These are phyloP conservation scores for Rafetus swinhoei DNA, from an alignment of 2,113 vertebrate genomes.

Conservation along the genomic window DNA sequence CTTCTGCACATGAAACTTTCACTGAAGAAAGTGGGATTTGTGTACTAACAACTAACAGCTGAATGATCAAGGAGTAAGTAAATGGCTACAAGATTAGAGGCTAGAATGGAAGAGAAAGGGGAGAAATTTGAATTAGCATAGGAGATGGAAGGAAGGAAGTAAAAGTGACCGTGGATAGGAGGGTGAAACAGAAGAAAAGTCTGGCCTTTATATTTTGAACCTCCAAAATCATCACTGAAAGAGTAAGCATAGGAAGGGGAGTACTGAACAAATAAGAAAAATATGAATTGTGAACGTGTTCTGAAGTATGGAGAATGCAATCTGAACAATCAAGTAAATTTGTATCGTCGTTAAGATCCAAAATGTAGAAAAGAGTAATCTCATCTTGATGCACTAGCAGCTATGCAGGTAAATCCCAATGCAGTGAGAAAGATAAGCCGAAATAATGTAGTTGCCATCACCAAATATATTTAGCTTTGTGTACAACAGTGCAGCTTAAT, in stretches of 20 bases:
- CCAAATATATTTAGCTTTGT: slow-evolving; percentile 65
- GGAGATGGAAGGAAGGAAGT: slow-evolving; percentile 20
- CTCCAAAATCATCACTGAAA: slow-evolving; percentile 16
- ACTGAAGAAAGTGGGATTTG: background rate
- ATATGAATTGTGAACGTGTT: slow-evolving; percentile 62
- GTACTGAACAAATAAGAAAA: slow-evolving; percentile 61
- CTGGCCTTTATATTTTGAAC: slow-evolving; percentile 31
- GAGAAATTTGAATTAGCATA: fast-evolving
- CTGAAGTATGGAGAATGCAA: slow-evolving; percentile 50
- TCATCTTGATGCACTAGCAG: slow-evolving; percentile 66
- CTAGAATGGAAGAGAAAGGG: background rate
- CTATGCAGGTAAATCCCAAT: slow-evolving; percentile 61
- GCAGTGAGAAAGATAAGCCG: slow-evolving; percentile 57
- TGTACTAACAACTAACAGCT: background rate
- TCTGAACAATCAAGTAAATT: slow-evolving; percentile 45
- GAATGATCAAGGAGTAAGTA: background rate
- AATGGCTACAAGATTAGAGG: fast-evolving
- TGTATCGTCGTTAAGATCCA: slow-evolving; percentile 58
- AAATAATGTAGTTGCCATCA: slow-evolving; percentile 64
- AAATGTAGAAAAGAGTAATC: slow-evolving; percentile 57
- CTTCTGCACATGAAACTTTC: slow-evolving; percentile 31
- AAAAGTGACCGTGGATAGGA: background rate
- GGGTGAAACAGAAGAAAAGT: slow-evolving; percentile 33
- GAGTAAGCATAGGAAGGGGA: slow-evolving; percentile 43
- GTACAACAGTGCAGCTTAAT: slow-evolving; percentile 49